These are phyloP conservation scores for Holothuria scabra DNA, from an alignment of 53 echinoderm and acorn worm genomes.

Conservation along the genomic window DNA sequence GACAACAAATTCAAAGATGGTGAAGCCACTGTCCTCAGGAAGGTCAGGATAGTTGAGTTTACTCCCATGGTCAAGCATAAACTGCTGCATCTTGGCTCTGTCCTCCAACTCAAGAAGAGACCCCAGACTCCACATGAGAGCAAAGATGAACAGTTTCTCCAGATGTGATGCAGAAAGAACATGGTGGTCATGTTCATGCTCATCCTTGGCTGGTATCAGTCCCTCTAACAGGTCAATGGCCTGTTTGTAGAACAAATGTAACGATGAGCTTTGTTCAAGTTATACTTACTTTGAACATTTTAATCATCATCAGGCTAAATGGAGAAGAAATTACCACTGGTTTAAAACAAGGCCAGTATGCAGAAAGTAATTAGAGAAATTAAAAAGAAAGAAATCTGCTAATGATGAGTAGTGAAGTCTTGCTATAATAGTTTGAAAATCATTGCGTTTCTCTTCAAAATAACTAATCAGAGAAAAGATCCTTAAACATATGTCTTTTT, in stretches of 20 bases:
- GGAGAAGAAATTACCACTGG: background rate
- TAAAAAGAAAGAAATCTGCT: background rate
- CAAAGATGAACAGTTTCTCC: conserved; percentile 98
- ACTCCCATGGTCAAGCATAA: conserved; percentile 91
- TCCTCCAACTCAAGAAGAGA: conserved; percentile 95
- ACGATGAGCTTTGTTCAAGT: no score
- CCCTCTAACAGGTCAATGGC: conserved; percentile 88
- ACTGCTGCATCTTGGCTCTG: conserved; percentile 88
- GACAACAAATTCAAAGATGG: conserved; percentile 99
- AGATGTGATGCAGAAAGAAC: conserved; percentile 75
- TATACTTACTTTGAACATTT: no score
- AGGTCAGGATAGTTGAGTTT: conserved; percentile 77
- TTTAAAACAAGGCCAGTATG: no score
- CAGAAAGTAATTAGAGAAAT: no score
- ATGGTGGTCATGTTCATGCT: conserved; percentile 93
- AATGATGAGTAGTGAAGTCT: no score
- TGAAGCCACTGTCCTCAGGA: conserved; percentile 78
- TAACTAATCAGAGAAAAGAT: no score
- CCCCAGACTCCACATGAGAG: conserved; percentile 98
- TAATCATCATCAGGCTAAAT: background rate
- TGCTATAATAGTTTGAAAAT: no score
- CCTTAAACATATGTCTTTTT: no score
- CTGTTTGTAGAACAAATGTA: conserved; percentile 36
- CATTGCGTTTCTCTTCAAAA: no score
- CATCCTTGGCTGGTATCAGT: conserved; percentile 88